A percentile compares a stretch with the other conserved stretches of the same genome.
Evolutionary conservation across 2,888 invertebrate species (phyloP).

Genomic region (Endomychus coccineus): DNA sequence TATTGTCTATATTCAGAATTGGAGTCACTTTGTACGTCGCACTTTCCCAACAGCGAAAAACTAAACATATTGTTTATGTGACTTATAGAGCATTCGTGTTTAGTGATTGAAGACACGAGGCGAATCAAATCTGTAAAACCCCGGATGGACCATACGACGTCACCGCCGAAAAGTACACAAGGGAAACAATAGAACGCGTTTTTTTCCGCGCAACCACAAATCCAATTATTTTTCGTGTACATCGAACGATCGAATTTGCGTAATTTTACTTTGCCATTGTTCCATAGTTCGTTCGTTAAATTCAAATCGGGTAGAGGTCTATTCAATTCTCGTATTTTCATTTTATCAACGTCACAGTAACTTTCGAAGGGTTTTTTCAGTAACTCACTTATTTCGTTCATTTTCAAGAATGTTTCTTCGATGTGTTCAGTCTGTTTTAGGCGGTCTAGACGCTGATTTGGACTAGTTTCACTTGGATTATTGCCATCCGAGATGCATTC

Average conservation of each 20-base stretch:
- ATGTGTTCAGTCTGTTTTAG: too few species aligned
- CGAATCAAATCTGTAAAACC: slow-evolving; percentile 17
- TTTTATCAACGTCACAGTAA: slow-evolving; percentile 2
- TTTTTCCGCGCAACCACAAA: slow-evolving; percentile 20
- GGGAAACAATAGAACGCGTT: slow-evolving; percentile 21
- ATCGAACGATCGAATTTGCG: slow-evolving; percentile 7
- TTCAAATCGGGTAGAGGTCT: slow-evolving; percentile 6
- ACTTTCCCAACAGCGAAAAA: slow-evolving; percentile 12
- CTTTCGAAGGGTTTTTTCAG: slow-evolving; percentile 8
- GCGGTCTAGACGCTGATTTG: too few species aligned
- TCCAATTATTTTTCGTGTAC: slow-evolving; percentile 16
- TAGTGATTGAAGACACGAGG: slow-evolving; percentile 7
- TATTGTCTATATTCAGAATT: too few species aligned
- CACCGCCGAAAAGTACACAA: slow-evolving; percentile 23
- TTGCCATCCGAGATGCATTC: too few species aligned
- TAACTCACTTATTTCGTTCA: slow-evolving; percentile 8
- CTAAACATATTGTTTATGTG: slow-evolving; percentile 16
- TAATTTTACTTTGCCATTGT: background rate
- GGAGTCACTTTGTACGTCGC: too few species aligned
- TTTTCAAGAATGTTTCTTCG: too few species aligned
- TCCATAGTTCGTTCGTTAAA: background rate
- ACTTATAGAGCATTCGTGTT: slow-evolving; percentile 13
- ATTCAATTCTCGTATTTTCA: background rate
- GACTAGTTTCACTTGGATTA: too few species aligned
- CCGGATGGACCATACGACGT: slow-evolving; percentile 13